Conservation (phyloP, 2,113 vertebrate species). For the Embiotoca jacksoni region DNA sequence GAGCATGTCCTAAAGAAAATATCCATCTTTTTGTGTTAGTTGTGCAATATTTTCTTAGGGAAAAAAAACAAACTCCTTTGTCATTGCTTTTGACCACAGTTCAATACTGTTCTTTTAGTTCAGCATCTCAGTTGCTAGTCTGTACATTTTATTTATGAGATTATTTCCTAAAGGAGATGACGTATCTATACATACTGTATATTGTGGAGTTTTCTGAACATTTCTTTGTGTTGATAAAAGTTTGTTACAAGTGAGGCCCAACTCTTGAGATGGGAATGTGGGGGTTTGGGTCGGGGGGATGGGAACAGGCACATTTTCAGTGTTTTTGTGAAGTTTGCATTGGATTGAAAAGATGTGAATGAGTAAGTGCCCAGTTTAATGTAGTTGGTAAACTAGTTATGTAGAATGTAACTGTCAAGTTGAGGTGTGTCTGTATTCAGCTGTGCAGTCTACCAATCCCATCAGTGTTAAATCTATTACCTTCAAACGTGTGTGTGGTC, state of each 20-base stretch:
- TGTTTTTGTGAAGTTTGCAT: slow-evolving; percentile 78
- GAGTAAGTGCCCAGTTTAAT: slow-evolving; percentile 79
- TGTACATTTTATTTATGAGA: slow-evolving; percentile 88
- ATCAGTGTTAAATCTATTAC: slow-evolving; percentile 80
- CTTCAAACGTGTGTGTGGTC: slow-evolving; percentile 63
- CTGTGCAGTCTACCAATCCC: slow-evolving; percentile 78
- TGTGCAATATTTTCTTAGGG: slow-evolving; percentile 88
- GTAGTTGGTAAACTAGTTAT: slow-evolving; percentile 80
- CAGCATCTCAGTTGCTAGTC: slow-evolving; percentile 80
- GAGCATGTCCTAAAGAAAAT: slow-evolving; percentile 67
- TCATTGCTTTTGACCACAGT: slow-evolving; percentile 72
- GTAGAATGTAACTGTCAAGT: slow-evolving; percentile 80
- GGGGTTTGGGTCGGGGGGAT: background rate
- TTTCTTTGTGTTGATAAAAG: slow-evolving; percentile 82
- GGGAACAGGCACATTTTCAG: slow-evolving; percentile 61
- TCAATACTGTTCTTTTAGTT: slow-evolving; percentile 62
- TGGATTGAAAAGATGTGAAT: slow-evolving; percentile 77
- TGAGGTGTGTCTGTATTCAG: slow-evolving; percentile 79
- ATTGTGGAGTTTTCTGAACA: slow-evolving; percentile 78
- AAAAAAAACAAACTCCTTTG: slow-evolving; percentile 64
- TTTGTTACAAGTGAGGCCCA: slow-evolving; percentile 75
- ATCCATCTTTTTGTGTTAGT: slow-evolving; percentile 80
- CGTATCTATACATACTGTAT: slow-evolving; percentile 78
- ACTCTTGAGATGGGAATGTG: slow-evolving; percentile 49
- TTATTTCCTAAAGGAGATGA: slow-evolving; percentile 79